Evolutionary conservation across 2,797 vertebrate species (phyloP), one percentile per base, ranked within the genome.

Genomic region (Denticeps clupeoides): DNA sequence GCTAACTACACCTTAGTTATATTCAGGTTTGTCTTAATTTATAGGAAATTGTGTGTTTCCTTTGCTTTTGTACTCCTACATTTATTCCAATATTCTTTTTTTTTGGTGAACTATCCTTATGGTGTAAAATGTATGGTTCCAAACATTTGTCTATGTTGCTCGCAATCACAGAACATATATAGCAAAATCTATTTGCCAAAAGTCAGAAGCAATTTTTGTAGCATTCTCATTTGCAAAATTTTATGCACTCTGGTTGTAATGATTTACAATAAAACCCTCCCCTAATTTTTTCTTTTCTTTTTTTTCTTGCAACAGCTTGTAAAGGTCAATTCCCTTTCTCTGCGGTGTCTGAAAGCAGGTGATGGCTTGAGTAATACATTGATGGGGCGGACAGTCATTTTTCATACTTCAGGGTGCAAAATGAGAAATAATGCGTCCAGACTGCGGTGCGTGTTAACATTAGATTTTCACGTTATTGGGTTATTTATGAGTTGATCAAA

Each of bases 281-380:
- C 56, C 27, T n/a, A n/a, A n/a, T n/a, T n/a, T n/a, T n/a, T n/a
- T n/a, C n/a, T n/a, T n/a, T n/a, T n/a, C n/a, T n/a, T n/a, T n/a
- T n/a, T n/a, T n/a, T n/a, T 45, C 37, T 42, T 59, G 63, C 67
- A 63, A 72, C 66, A 54, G 63, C 56, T 55, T 70, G 64, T 71
- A 71, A 69, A 73, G 74, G 74, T 81, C 68, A 70, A 70, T 70
- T 64, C 68, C n/a, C 56, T 62, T 37, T 64, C 56, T 61, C 50
- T 35, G 32, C 15, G 9, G 13, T 9, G 3, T 16, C 1, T 16
- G n/a, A n/a, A 21, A 10, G 60, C 51, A 67, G 50, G 32, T 52
- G 55, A 63, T 41, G 62, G 49, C 60, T 55, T 63, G 60, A 71
- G 70, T 74, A 67, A 76, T 69, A 71, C 22, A 66, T 73, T 70